phyloP scores from a whole-genome alignment of 2,888 invertebrate species.

The Dolomedes plantarius region DNA sequence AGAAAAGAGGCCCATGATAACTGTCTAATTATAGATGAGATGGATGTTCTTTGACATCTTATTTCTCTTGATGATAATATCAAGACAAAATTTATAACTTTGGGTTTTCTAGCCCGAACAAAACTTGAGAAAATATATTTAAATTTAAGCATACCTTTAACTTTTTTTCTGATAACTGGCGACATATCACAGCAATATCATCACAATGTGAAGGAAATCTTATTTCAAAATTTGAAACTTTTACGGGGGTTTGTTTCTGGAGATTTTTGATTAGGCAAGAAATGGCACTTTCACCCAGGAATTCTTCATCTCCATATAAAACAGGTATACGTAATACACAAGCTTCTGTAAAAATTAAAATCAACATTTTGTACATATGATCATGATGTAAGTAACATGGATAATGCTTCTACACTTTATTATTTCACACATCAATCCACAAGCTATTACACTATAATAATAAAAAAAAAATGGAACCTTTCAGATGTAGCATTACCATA shows the following conservation, averaged over 20 bases:
- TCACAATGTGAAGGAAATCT: slow-evolving; percentile 78
- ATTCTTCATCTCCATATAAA: slow-evolving; percentile 79
- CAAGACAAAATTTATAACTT: too few species aligned
- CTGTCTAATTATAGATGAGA: too few species aligned
- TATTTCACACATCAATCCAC: too few species aligned
- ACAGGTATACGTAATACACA: slow-evolving; percentile 79
- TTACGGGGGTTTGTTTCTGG: slow-evolving; percentile 40
- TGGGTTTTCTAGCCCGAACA: too few species aligned
- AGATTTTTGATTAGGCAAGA: slow-evolving; percentile 76
- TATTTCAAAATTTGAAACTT: slow-evolving; percentile 78
- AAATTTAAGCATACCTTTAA: slow-evolving; percentile 73
- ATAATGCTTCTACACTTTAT: too few species aligned
- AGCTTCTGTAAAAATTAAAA: slow-evolving; percentile 76
- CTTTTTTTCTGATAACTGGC: slow-evolving; percentile 75
- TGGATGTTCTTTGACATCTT: too few species aligned
- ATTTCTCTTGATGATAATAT: too few species aligned
- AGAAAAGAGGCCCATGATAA: too few species aligned
- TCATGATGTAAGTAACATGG: not conserved
- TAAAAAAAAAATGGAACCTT: too few species aligned
- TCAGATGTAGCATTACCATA: too few species aligned
- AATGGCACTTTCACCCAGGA: slow-evolving; percentile 78
- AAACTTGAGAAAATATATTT: not conserved
- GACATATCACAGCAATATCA: slow-evolving; percentile 78
- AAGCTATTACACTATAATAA: too few species aligned
- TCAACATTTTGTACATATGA: slow-evolving; percentile 30